Base-by-base conservation (phyloP, 2,888 invertebrate species). In the Oscheius onirici region DNA sequence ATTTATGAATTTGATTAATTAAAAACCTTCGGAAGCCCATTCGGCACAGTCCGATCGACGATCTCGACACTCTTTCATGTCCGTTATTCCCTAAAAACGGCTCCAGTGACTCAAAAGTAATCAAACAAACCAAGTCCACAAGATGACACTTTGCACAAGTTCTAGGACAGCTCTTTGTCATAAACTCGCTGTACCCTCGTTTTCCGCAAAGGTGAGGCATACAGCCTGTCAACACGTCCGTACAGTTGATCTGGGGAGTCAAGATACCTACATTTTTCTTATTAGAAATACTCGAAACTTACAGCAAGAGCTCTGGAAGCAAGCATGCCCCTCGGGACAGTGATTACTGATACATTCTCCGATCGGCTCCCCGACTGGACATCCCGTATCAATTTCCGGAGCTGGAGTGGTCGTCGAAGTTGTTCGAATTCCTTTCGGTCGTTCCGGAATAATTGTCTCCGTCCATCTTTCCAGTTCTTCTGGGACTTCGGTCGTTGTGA, bases 221-320 rank as follows among this genome's bases (percentile, higher is more conserved):
- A 44, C 84, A 84, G 3, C 75, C 75, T 13, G 74, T 70, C 15
- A 82, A 66, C 0, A 68, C 44, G 51, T 84, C 84, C 3, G 80
- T 80, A 44, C 84, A 84, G 66, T 80, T 77, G 60, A 83, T 80
- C 67, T 82, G 78, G 8, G 84, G 83, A 6, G 83, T 81, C 24
- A 84, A 66, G 40, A 80, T 80, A 58, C 81, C 76, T 78, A n/a
- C n/a, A n/a, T 26, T 20, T 54, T 3, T 54, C 11, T 54, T 13
- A 11, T 34, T 17, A 34, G 34, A 34, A 8, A 34, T 8, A 34
- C 34, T 6, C 8, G 8, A 34, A 40, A 76, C 73, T 58, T 34
- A 76, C 84, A 84, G 63, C 83, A 84, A 24, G 74, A 76, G 10
- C 74, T 74, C 54, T 82, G 78, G 24, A 79, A 77, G 70, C 83